Conservation (phyloP, 2,888 invertebrate genomes). For the Eupithecia inturbata region DNA sequence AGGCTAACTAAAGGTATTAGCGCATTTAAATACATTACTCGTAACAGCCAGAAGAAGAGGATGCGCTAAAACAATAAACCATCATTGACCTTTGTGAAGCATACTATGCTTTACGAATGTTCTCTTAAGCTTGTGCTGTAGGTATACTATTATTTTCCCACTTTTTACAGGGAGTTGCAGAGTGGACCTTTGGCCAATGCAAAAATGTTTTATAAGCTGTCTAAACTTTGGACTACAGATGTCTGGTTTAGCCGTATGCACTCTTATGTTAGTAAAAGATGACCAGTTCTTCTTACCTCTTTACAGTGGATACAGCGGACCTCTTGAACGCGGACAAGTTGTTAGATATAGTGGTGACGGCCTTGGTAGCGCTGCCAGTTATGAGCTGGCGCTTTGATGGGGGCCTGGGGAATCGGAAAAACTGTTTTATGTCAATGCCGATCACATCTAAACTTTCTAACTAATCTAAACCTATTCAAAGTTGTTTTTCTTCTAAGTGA, state of each 20-base stretch:
- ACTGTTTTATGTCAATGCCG: conserved; percentile 52
- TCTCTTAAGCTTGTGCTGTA: background rate
- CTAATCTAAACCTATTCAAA: background rate
- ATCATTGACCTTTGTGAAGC: background rate
- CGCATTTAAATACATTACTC: conserved; percentile 29
- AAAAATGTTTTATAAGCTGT: background rate
- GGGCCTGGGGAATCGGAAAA: conserved; percentile 57
- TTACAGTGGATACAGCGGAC: conserved; percentile 74
- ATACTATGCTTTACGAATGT: background rate
- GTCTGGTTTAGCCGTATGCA: background rate
- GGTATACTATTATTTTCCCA: background rate
- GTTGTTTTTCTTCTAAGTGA: background rate
- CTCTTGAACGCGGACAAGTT: conserved; percentile 74
- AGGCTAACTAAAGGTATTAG: conserved; percentile 11
- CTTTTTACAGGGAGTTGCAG: background rate
- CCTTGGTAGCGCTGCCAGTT: conserved; percentile 74
- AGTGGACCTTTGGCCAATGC: background rate
- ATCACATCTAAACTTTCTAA: conserved; percentile 13
- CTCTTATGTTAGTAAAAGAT: background rate
- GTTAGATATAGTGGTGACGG: conserved; percentile 59
- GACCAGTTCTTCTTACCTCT: conserved; percentile 62
- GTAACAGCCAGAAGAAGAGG: conserved; percentile 11
- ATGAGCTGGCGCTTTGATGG: conserved; percentile 72
- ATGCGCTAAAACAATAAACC: conserved; percentile 27
- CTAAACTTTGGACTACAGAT: background rate